These are phyloP conservation scores for Trissolcus basalis DNA, from an alignment of 1,140 invertebrate genomes.

Conservation along the genomic window DNA sequence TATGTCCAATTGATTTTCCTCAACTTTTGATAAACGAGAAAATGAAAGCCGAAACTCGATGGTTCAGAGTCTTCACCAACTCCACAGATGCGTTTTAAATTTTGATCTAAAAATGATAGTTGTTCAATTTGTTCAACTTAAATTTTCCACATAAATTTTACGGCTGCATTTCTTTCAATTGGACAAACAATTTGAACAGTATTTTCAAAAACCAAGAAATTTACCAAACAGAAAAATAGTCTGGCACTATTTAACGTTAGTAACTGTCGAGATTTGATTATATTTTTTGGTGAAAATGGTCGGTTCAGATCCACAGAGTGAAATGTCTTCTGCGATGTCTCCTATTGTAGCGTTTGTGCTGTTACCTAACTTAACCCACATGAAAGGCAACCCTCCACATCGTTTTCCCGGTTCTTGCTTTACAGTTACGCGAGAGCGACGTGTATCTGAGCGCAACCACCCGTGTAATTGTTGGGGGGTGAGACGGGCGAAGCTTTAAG, in stretches of 20 bases:
- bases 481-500: conserved; percentile 54
- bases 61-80: too few species aligned
- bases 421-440: conserved; percentile 73
- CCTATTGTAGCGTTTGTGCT: conserved; percentile 10
- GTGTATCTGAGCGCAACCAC: conserved; percentile 73
- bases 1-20: too few species aligned
- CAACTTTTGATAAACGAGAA: too few species aligned
- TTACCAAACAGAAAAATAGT: too few species aligned
- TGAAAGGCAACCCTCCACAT: conserved; percentile 19
- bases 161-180: too few species aligned
- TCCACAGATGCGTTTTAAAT: too few species aligned
- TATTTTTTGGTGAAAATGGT: conserved; percentile 19
- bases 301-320: neutral
- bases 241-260: conserved; percentile 9
- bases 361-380: conserved; percentile 29
- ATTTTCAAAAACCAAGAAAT: too few species aligned
- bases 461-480: conserved; percentile 72
- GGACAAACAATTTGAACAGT: too few species aligned
- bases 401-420: conserved; percentile 59
- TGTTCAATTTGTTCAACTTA: too few species aligned
- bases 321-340: neutral
- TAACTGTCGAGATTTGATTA: conserved; percentile 24
- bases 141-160: too few species aligned
- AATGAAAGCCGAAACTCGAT: too few species aligned
- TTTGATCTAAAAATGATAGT: too few species aligned